Base-by-base conservation (phyloP, 2,797 vertebrate species). In the Phataginus tricuspis region DNA sequence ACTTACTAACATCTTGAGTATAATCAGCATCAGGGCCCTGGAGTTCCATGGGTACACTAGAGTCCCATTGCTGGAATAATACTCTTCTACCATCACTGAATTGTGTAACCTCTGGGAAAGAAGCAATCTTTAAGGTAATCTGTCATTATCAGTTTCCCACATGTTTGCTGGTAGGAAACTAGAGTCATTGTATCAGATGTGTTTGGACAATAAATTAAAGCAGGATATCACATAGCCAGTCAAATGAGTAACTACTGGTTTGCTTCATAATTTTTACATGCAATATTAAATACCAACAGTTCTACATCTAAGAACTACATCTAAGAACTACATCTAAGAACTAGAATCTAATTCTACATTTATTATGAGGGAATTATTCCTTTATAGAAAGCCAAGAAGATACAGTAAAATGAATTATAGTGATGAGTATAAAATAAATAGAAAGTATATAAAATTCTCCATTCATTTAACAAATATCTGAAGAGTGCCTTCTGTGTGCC, bases 191-290 rank as follows among this genome's bases (percentile, higher is more conserved):
- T 25, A 55, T 71, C n/a, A 34, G 16, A 88, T 90, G 3, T 83
- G 59, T 94, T 86, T 95, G 59, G 92, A 83, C 31, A 94, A 55
- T 90, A 78, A 79, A 83, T 95, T 90, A 90, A 94, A 86, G 57
- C 34, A 92, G 59, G 63, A 39, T 86, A 78, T 74, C 34, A 45
- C 10, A 72, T 66, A 72, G 53, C 45, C 53, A 39, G 84, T 51
- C 71, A 72, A 92, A 72, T 79, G 29, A 15, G 3, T 92, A 87
- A 88, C 51, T 87, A 39, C 37, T 91, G 53, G 25, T 45, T 94
- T 69, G 83, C 45, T 85, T 91, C 53, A 49, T 64, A 63, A 71
- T 95, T 86, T 94, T 86, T 71, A 82, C 29, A 75, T 61, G 59
- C 0, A n/a, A 27, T 53, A 53, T 69, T 89, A 95, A 85, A 91